Evolutionary conservation across 2,888 invertebrate genomes (phyloP), one percentile per base, ranked within the genome.

Genomic region (Archaeoteleia sp.): DNA sequence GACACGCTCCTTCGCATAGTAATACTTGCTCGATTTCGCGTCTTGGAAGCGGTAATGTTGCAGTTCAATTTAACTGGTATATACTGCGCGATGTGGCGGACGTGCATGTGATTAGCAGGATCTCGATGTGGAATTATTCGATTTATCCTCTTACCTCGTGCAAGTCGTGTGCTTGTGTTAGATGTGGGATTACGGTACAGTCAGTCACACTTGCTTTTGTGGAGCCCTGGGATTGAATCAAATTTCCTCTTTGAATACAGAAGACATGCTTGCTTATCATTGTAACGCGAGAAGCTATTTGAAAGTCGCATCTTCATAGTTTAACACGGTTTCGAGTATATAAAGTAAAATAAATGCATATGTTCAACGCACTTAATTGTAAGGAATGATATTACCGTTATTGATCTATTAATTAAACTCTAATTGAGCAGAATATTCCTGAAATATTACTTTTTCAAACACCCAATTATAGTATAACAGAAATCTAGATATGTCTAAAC

Each of bases 1-100:
- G 48, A 61, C 67, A 69, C 68, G 54, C 65, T 58, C 46, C 46
- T 35, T 58, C 53, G 72, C 68, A 71, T 74, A 73, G 68, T 65
- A 74, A 73, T 73, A 51, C 42, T 51, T 42, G 17, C 35, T 61
- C 40, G 49, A 62, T 49, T 42, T 37, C n/a, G 37, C 42, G 34
- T 45, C 23, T 51, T 51, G 20, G 17, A 32, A 29, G 45, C 37
- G 17, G 40, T 49, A 35, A 23, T 14, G 27, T 35, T 14, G 35
- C 34, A 51, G 46, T 53, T 57, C 46, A 57, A 35, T 46, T 63
- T 48, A 35, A 32, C 27, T 10, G 23, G 10, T 30, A 32, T 34
- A 35, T 42, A 53, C 27, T 51, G 32, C 27, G 51, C 53, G 45
- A 48, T 15, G 34, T 17, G 12, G 25, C 40, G 35, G 30, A 65